phyloP scores from a whole-genome alignment of 2,797 vertebrate species.

The Eupleurogrammus muticus region DNA sequence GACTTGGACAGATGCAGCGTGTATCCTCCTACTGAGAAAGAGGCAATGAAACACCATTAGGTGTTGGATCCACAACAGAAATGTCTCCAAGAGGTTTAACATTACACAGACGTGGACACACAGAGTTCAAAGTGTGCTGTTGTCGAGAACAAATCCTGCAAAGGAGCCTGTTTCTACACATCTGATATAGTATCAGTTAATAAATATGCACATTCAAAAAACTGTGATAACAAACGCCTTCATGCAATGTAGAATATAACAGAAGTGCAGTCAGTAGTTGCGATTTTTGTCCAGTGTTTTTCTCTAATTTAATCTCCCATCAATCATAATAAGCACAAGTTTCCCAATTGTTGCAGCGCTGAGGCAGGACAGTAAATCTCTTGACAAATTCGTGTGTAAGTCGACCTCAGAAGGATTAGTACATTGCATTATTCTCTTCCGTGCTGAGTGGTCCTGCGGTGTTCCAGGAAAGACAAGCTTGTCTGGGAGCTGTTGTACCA shows the following conservation, averaged over 20 bases:
- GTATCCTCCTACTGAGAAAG: neutral
- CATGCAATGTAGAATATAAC: neutral
- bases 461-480: slow-evolving; percentile 73
- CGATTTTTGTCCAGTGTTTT: slow-evolving; percentile 24
- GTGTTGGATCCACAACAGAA: neutral
- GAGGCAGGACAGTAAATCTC: slow-evolving; percentile 40
- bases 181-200: too few species aligned
- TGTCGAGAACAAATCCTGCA: neutral
- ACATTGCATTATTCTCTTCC: slow-evolving; percentile 50
- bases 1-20: neutral
- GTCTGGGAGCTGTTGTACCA: slow-evolving; percentile 61
- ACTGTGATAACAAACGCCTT: neutral
- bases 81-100: neutral
- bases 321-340: slow-evolving; percentile 9
- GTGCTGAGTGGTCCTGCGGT: slow-evolving; percentile 47
- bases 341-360: slow-evolving; percentile 15
- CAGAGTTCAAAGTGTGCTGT: neutral
- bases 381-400: slow-evolving; percentile 55
- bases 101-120: neutral
- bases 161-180: neutral
- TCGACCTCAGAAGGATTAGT: slow-evolving; percentile 61
- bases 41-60: neutral
- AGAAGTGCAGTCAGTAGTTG: neutral
- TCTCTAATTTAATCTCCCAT: slow-evolving; percentile 22
- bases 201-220: neutral